Conservation (phyloP, 2,797 vertebrate genomes). For the Rhinoraja longicauda region DNA sequence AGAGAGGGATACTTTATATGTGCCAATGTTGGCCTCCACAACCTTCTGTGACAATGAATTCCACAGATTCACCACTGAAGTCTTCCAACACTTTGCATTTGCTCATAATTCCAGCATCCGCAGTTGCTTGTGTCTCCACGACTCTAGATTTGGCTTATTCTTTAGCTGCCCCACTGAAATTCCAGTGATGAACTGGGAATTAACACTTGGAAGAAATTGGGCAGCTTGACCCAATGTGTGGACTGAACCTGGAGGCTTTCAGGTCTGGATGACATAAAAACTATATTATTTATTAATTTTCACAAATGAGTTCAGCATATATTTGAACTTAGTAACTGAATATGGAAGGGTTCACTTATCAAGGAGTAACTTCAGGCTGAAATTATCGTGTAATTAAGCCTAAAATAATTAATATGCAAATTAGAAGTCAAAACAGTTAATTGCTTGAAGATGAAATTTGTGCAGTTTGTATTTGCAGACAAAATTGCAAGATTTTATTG, state of each 20-base stretch:
- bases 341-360: background rate
- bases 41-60: too few relatives aligned
- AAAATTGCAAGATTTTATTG: constrained; percentile 7
- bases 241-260: background rate
- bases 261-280: background rate
- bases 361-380: background rate
- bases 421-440: constrained; percentile 19
- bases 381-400: background rate
- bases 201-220: background rate
- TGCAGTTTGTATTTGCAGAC: background rate
- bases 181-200: too few relatives aligned
- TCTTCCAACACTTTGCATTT: too few relatives aligned
- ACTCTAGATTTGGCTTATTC: background rate
- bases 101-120: too few relatives aligned
- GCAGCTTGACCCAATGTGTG: background rate
- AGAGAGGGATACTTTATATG: background rate
- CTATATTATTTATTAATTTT: background rate
- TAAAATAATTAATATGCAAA: constrained; percentile 30
- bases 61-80: too few relatives aligned
- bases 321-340: constrained; percentile 12
- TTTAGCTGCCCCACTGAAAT: too few relatives aligned
- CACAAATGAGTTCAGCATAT: too few relatives aligned
- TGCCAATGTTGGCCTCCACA: background rate
- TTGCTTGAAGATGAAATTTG: constrained; percentile 7
- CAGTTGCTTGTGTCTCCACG: background rate